phyloP scores from a whole-genome alignment of 2,797 vertebrate species.

The Thamnophis elegans region DNA sequence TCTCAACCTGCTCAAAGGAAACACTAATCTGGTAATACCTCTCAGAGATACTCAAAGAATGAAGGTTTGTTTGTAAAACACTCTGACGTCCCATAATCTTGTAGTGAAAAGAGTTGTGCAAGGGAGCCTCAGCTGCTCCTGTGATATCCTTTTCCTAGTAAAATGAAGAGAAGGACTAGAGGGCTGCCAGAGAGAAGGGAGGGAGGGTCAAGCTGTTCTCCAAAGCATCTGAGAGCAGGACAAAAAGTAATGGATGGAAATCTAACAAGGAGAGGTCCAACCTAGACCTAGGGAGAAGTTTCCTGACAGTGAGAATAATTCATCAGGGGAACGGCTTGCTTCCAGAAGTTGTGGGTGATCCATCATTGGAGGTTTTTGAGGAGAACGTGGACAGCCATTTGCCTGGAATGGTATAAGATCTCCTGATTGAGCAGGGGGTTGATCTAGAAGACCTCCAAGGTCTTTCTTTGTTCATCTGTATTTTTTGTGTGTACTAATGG shows the following conservation, averaged over 20 bases:
- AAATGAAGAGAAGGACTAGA: not conserved
- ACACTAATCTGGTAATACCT: not conserved
- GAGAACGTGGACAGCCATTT: not conserved
- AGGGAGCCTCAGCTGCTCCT: not conserved
- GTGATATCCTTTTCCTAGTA: not conserved
- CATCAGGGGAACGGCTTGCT: not conserved
- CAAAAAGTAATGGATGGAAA: not conserved
- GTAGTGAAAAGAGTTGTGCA: not conserved
- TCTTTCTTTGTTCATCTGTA: not conserved
- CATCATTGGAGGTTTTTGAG: not conserved
- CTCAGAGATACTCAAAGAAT: not conserved
- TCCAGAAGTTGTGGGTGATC: not conserved
- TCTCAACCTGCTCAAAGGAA: not conserved
- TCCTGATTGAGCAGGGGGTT: not conserved
- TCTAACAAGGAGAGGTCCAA: not conserved
- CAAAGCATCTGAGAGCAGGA: not conserved
- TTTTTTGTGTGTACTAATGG: not conserved
- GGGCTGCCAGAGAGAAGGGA: not conserved
- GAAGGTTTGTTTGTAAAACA: conserved; percentile 9
- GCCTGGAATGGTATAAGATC: not conserved
- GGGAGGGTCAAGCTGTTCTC: not conserved
- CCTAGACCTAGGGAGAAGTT: not conserved
- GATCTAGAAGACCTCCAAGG: not conserved
- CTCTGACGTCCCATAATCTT: not conserved
- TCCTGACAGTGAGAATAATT: not conserved